A percentile compares a stretch with the other conserved stretches of the same genome.
Evolutionary conservation across 1,140 invertebrate genomes (phyloP).

Genomic region (Apocrypta bakeri): DNA sequence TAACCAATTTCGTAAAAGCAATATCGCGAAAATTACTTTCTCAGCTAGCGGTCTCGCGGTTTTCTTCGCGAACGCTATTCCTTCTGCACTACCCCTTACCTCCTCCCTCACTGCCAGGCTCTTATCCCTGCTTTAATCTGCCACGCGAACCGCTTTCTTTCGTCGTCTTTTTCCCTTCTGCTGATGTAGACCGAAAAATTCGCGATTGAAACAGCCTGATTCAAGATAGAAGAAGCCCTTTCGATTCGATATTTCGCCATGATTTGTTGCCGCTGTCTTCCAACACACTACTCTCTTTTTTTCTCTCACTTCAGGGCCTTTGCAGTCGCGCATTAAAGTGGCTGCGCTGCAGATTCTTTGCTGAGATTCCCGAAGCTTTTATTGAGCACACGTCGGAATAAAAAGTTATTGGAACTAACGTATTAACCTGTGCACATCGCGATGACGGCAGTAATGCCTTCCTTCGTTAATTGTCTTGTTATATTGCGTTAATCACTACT

Average conservation of each 20-base stretch:
- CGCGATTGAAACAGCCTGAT: constrained; percentile 6
- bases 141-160: not conserved
- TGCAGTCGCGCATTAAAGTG: not conserved
- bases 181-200: constrained; percentile 25
- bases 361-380: not conserved
- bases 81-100: not conserved
- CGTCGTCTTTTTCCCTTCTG: not conserved
- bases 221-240: not conserved
- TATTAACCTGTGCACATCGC: no score
- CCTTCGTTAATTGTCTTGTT: no score
- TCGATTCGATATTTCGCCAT: constrained; percentile 18
- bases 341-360: not conserved
- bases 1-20: constrained; percentile 71
- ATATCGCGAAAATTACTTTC: constrained; percentile 72
- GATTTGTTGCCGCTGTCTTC: constrained; percentile 25
- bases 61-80: not conserved
- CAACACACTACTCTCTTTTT: not conserved
- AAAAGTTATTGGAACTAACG: no score
- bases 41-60: not conserved
- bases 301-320: not conserved
- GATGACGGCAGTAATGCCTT: no score
- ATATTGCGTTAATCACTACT: no score
- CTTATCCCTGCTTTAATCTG: constrained; percentile 35
- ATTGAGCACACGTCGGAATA: no score
- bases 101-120: not conserved